Conservation (phyloP, 2,888 invertebrate species). For the Aplocera efformata region DNA sequence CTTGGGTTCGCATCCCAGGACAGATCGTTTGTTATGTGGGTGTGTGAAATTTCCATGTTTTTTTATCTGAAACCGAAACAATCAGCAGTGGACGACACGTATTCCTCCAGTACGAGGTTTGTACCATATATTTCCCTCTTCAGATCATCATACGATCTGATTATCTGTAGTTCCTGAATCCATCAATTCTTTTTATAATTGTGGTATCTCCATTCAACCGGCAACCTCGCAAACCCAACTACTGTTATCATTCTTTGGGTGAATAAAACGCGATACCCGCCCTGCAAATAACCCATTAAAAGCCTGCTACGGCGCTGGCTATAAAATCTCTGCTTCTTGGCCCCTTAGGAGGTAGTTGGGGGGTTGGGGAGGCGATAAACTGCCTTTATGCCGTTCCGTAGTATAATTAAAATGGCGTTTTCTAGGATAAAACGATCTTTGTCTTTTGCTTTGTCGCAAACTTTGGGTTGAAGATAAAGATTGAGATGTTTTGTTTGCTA, state of each 20-base stretch:
- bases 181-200: too few species aligned
- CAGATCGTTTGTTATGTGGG: too few species aligned
- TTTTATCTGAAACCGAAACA: too few species aligned
- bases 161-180: too few species aligned
- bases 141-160: too few species aligned
- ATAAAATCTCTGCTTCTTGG: slow-evolving; percentile 79
- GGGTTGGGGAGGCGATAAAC: slow-evolving; percentile 69
- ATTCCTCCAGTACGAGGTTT: too few species aligned
- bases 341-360: slow-evolving; percentile 35
- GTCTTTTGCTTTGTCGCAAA: slow-evolving; percentile 9
- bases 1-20: too few species aligned
- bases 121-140: too few species aligned
- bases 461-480: slow-evolving; percentile 8
- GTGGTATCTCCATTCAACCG: neutral
- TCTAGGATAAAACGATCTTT: slow-evolving; percentile 53
- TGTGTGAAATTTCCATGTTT: too few species aligned
- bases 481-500: too few species aligned
- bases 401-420: slow-evolving; percentile 77
- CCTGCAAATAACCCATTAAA: slow-evolving; percentile 79
- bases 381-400: slow-evolving; percentile 74
- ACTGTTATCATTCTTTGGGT: slow-evolving; percentile 55
- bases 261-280: slow-evolving; percentile 66
- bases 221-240: slow-evolving; percentile 10
- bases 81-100: too few species aligned
- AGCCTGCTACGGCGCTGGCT: slow-evolving; percentile 73